Evolutionary conservation across 2,888 invertebrate genomes (phyloP).

Genomic region (Heliconius hortense): DNA sequence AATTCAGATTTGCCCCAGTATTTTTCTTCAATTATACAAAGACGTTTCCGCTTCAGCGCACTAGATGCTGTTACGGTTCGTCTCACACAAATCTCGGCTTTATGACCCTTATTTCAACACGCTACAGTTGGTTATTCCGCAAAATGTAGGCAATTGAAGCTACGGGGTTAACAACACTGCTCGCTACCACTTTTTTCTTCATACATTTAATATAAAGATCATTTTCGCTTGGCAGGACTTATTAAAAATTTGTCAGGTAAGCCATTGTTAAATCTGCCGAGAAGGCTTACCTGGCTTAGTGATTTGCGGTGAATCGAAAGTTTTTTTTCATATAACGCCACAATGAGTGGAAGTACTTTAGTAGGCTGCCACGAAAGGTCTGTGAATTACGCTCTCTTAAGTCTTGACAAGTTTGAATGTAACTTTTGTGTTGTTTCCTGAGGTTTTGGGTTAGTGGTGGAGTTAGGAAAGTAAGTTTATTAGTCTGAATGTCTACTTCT

Average conservation of each 20-base stretch:
- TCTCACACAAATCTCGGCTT: constrained; percentile 24
- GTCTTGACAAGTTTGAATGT: constrained; percentile 26
- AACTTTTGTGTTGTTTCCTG: constrained; percentile 10
- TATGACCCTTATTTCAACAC: constrained; percentile 33
- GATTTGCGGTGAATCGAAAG: constrained; percentile 41
- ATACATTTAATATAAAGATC: neutral
- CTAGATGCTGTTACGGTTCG: constrained; percentile 37
- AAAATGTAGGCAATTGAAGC: constrained; percentile 33
- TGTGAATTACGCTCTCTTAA: constrained; percentile 33
- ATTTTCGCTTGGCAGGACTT: neutral
- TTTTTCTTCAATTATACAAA: constrained; percentile 44
- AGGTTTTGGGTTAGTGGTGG: constrained; percentile 19
- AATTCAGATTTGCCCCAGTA: constrained; percentile 32
- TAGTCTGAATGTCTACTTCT: neutral
- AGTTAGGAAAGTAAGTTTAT: neutral
- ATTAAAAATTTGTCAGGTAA: constrained; percentile 24
- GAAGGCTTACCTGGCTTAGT: constrained; percentile 41
- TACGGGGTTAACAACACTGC: constrained; percentile 37
- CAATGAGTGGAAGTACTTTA: constrained; percentile 33
- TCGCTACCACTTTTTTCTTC: constrained; percentile 5
- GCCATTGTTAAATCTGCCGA: constrained; percentile 43
- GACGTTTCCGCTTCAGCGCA: constrained; percentile 43
- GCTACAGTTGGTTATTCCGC: constrained; percentile 33
- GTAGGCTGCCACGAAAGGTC: constrained; percentile 28
- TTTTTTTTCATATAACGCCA: constrained; percentile 39